Conservation (phyloP, 2,113 vertebrate genomes). For the Solea senegalensis region DNA sequence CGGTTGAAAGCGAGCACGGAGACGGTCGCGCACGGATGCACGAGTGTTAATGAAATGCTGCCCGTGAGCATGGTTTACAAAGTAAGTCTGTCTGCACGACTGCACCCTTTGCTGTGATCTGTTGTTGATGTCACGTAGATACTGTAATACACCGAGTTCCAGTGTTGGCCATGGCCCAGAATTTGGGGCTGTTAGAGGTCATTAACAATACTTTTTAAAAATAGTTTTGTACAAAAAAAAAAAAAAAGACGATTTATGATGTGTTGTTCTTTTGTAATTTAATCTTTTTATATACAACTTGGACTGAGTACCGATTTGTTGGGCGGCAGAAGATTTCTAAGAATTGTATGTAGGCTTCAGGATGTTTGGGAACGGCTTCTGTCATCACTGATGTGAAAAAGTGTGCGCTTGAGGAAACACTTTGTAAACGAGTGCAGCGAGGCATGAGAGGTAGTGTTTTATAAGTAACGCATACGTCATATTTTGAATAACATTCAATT, state of each 20-base stretch:
- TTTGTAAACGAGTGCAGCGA: not conserved
- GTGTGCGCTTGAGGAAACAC: not conserved
- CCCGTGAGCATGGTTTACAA: constrained; percentile 1
- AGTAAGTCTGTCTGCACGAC: constrained; percentile 2
- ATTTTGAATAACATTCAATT: too few species aligned
- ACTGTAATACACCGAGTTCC: not conserved
- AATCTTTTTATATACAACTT: too few species aligned
- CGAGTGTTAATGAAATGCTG: constrained; percentile 50
- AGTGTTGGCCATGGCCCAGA: too few species aligned
- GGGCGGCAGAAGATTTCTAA: too few species aligned
- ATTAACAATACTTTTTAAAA: too few species aligned
- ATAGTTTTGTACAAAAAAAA: too few species aligned
- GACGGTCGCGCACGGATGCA: constrained; percentile 15
- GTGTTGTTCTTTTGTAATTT: too few species aligned
- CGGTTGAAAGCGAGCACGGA: constrained; percentile 29
- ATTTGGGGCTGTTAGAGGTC: too few species aligned
- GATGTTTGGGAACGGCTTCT: too few species aligned
- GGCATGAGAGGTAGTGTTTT: not conserved
- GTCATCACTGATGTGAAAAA: not conserved
- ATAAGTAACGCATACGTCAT: not conserved
- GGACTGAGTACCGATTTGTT: too few species aligned
- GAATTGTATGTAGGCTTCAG: too few species aligned
- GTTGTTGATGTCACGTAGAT: constrained; percentile 10
- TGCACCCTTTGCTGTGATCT: constrained; percentile 4
- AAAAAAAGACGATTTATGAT: too few species aligned